Evolutionary conservation across 2,888 invertebrate species (phyloP), one percentile per base, ranked within the genome.

Genomic region (Troides helena): DNA sequence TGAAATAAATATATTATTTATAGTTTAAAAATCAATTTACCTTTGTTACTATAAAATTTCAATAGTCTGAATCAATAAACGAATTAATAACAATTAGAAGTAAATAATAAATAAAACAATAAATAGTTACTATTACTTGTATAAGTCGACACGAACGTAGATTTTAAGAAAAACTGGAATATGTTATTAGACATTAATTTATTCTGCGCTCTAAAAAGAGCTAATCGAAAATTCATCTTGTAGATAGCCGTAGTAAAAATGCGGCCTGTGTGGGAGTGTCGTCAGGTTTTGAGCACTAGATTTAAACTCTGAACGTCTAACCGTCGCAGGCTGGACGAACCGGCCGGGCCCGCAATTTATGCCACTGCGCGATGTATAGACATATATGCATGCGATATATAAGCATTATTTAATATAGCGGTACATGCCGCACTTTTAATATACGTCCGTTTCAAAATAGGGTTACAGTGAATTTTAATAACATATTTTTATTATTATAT

Each of bases 361-460:
- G 56, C 63, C 59, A 10, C 39, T 10, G 43, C 2, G 62, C 36
- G 64, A 64, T 64, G 43, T 25, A 43, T 63, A 17, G 46, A 30
- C 3, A 30, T 30, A 30, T 30, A 30, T 30, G 1, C 59, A 67
- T 53, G 43, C 30, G 66, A 25, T 56, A 30, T 62, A 36, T 30
- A 30, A 30, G 25, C 53, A 10, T 56, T 64, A 67, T 63, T 58
- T 62, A 46, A 68, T 68, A 63, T 68, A 70, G 67, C 70, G 70
- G 67, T 67, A 70, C 43, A 57, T 17, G 43, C 39, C 59, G 50
- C 36, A 36, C 62, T 59, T 50, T 57, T 63, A 60, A 70, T 70
- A 61, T 36, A 46, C 30, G 64, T 64, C 25, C 43, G 43, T 64
- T 64, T 36, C 17, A 23, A 59, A 58, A 70, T 62, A 39, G 46